A percentile compares a stretch with the other conserved stretches of the same genome.
phyloP scores from a whole-genome alignment of 2,113 vertebrate species.

The Empidonax traillii region DNA sequence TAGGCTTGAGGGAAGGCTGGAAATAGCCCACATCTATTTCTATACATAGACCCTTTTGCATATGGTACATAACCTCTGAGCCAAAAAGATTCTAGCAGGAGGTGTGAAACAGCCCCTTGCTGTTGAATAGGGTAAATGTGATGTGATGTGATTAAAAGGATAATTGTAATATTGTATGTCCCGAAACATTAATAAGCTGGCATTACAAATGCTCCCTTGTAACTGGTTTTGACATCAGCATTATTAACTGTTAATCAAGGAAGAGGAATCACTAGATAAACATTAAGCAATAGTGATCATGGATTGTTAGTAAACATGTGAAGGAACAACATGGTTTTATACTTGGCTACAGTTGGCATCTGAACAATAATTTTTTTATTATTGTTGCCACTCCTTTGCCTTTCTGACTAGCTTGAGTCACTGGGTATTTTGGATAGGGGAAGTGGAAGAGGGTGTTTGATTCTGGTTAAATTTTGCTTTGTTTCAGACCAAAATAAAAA shows the following conservation, averaged over 20 bases:
- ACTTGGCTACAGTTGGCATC: background rate
- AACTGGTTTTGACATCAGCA: constrained; percentile 49
- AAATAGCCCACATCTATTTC: background rate
- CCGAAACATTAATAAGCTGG: constrained; percentile 37
- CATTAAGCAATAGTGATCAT: constrained; percentile 26
- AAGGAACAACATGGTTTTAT: background rate
- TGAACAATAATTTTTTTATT: background rate
- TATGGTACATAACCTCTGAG: background rate
- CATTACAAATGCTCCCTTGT: constrained; percentile 39
- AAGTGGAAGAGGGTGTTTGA: background rate
- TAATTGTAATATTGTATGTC: constrained; percentile 43
- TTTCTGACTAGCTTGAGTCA: background rate
- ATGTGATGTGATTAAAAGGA: constrained; percentile 47
- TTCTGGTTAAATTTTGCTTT: background rate
- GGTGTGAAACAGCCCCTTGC: background rate
- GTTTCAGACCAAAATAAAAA: background rate
- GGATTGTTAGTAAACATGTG: constrained; percentile 16
- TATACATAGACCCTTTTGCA: background rate
- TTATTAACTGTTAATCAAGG: constrained; percentile 67
- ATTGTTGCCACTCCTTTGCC: background rate
- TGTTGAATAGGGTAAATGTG: constrained; percentile 15
- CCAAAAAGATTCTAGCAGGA: background rate
- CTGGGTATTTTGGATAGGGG: accelerated
- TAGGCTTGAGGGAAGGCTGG: background rate
- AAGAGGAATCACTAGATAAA: constrained; percentile 45